phyloP scores from a whole-genome alignment of 2,113 vertebrate species.

The Garra rufa region DNA sequence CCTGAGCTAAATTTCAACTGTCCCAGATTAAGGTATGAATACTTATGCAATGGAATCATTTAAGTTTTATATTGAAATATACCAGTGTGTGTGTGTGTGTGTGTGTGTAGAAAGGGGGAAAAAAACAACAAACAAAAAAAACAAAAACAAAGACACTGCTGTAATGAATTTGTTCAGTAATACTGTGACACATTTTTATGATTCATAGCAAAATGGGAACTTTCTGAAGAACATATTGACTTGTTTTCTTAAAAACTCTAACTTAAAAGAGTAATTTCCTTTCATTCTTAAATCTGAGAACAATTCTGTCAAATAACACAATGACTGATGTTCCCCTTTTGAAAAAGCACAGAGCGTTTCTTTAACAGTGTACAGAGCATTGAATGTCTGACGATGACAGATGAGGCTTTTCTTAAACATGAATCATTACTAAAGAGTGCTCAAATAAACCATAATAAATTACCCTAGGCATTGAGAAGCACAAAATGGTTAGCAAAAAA shows the following conservation, averaged over 20 bases:
- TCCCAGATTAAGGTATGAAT: too few relatives aligned
- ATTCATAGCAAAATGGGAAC: neutral
- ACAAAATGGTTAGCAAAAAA: neutral
- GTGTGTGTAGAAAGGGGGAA: neutral
- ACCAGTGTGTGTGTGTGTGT: neutral
- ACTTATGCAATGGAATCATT: too few relatives aligned
- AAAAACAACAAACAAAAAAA: too few relatives aligned
- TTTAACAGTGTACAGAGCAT: neutral
- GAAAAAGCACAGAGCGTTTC: neutral
- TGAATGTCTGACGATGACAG: conserved; percentile 7
- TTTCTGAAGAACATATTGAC: neutral
- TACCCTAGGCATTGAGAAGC: neutral
- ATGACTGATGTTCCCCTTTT: conserved; percentile 19
- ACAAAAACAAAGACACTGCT: neutral
- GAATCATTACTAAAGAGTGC: conserved; percentile 6
- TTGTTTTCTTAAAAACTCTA: neutral
- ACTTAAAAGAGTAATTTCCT: conserved; percentile 8
- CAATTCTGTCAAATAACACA: conserved; percentile 11
- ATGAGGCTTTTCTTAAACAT: conserved; percentile 9
- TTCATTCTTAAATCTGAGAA: conserved; percentile 33
- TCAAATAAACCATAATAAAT: conserved; percentile 1
- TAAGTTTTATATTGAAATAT: too few relatives aligned
- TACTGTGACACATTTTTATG: neutral
- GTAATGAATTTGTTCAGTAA: neutral
- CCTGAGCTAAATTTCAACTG: too few relatives aligned